Conservation (phyloP, 2,888 invertebrate genomes). For the Microchrysa polita region DNA sequence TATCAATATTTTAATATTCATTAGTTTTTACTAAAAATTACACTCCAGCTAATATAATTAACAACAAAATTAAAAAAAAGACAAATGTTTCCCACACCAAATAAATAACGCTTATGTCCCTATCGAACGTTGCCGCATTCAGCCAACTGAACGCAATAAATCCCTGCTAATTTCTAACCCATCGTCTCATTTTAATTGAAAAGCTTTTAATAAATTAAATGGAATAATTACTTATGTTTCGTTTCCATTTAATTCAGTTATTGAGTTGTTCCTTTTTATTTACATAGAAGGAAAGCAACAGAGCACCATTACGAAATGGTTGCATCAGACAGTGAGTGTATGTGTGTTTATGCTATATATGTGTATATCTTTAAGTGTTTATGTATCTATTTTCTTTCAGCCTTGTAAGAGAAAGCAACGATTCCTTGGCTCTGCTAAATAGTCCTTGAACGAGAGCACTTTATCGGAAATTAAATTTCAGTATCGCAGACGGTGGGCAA, state of each 20-base stretch:
- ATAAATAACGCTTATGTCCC: no score
- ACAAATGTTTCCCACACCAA: no score
- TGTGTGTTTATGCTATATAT: no score
- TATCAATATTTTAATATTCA: no score
- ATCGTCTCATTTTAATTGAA: constrained; percentile 28
- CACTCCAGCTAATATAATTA: no score
- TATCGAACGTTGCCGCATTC: no score
- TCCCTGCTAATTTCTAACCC: constrained; percentile 4
- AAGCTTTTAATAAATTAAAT: constrained; percentile 36
- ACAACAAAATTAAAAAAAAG: no score
- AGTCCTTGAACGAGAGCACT: not conserved
- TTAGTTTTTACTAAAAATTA: no score
- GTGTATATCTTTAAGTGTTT: no score
- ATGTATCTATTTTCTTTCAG: no score
- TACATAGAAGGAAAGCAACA: not conserved
- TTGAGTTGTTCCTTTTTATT: constrained; percentile 21
- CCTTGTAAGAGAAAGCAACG: not conserved
- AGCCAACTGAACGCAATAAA: constrained; percentile 1
- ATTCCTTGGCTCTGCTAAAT: not conserved
- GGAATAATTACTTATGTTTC: constrained; percentile 23
- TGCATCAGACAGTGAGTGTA: no score
- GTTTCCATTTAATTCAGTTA: constrained; percentile 17
- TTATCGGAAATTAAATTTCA: constrained; percentile 20
- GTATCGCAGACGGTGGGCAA: not conserved
- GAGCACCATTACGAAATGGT: not conserved